Evolutionary conservation across 2,888 invertebrate genomes (phyloP), one percentile per base, ranked within the genome.

Genomic region (Leptura quadrifasciata): DNA sequence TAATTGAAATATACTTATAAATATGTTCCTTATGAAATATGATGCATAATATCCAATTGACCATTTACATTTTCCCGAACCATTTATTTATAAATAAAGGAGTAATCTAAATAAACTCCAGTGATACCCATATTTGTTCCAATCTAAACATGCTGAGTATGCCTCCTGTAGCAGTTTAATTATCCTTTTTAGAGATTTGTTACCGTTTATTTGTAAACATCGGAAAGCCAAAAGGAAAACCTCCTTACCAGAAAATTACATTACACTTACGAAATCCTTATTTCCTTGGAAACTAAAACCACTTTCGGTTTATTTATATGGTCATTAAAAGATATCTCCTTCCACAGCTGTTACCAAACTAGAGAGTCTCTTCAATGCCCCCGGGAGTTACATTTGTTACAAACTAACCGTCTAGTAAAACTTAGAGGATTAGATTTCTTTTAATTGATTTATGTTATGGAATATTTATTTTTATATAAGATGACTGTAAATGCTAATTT

Each of bases 271-370:
- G 47, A 71, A 71, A 74, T 61, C 60, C 72, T 58, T 61, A 72
- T 72, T 75, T 67, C 77, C 75, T 72, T 72, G 61, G 70, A 39
- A 73, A 65, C 69, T 35, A 27, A 64, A 64, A 57, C 65, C 65
- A 71, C 70, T 74, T 70, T 73, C 24, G 58, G 58, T 70, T 73
- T 74, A 75, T 77, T 75, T 75, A 75, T 77, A 75, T 27, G 73
- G 75, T 77, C 75, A 75, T 77, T 75, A 78, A 64, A 64, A 64
- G 63, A 64, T 64, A 64, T 64, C 47, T 64, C 20, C 35, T 39
- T 39, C 39, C 63, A 15, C 63, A 64, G 63, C 39, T 64, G 63
- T 64, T 64, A 64, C 39, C 12, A 20, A 35, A 39, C 21, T 20
- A 64, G 18, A 47, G 63, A 39, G 39, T 64, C 47, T 47, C 63